These are phyloP conservation scores for Ganaspis sp. DNA, from an alignment of 1,140 invertebrate species.

Conservation along the genomic window DNA sequence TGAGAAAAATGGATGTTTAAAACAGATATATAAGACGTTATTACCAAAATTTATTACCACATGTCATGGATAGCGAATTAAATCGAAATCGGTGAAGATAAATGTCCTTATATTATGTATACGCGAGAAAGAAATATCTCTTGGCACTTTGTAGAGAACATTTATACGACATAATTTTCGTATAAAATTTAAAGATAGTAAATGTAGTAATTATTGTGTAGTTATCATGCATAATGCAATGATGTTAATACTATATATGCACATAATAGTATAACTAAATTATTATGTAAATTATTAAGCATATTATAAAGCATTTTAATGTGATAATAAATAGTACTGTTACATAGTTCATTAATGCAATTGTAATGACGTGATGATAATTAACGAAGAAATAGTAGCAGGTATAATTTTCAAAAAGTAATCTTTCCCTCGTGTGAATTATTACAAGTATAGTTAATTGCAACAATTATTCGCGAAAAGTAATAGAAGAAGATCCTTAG, in stretches of 20 bases:
- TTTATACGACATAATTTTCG: no score
- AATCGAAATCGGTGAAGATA: no score
- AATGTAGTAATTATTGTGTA: neutral
- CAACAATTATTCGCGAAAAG: neutral
- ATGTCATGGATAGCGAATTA: no score
- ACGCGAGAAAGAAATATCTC: no score
- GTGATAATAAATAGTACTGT: slow-evolving; percentile 6
- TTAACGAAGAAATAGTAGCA: slow-evolving; percentile 4
- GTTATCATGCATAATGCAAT: neutral
- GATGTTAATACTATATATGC: neutral
- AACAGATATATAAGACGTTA: no score
- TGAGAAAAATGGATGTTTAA: no score
- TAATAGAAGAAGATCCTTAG: neutral
- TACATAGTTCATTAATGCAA: neutral
- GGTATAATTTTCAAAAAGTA: neutral
- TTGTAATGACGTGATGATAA: neutral
- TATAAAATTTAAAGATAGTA: no score
- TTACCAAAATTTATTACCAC: no score
- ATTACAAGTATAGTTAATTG: neutral
- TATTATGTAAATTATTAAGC: neutral
- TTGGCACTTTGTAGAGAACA: no score
- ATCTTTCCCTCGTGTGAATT: neutral
- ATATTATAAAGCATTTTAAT: neutral
- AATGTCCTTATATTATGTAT: no score
- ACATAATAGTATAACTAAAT: neutral